Conservation (phyloP, 2,113 vertebrate species). For the Symphodus melops region DNA sequence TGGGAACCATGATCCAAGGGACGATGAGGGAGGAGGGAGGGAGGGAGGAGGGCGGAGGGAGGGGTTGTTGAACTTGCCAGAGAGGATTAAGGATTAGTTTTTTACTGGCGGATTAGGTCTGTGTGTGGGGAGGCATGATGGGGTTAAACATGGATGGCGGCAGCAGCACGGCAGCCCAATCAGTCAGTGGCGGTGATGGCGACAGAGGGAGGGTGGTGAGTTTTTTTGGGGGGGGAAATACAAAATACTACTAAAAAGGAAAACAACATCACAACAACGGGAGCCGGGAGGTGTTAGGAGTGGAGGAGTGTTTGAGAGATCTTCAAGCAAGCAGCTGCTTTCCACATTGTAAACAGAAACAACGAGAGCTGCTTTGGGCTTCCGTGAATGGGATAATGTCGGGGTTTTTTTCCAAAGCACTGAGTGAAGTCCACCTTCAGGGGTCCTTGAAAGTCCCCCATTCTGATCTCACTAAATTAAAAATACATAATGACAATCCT, state of each 20-base stretch:
- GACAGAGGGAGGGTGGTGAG: constrained; percentile 20
- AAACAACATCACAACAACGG: constrained; percentile 16
- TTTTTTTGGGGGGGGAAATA: constrained; percentile 1
- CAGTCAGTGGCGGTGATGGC: constrained; percentile 46
- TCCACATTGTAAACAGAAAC: constrained; percentile 10
- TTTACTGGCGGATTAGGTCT: constrained; percentile 80
- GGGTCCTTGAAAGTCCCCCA: constrained; percentile 36
- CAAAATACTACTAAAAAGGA: constrained; percentile 40
- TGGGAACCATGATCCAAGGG: constrained; percentile 51
- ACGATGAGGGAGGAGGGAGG: constrained; percentile 3
- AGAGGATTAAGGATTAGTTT: constrained; percentile 85
- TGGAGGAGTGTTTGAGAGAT: constrained; percentile 22
- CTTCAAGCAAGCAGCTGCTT: constrained; percentile 56
- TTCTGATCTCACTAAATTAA: constrained; percentile 22
- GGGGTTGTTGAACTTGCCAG: constrained; percentile 71
- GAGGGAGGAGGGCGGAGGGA: background rate
- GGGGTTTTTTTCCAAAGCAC: background rate
- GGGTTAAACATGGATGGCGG: constrained; percentile 81
- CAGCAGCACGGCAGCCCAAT: constrained; percentile 59
- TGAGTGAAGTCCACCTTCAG: constrained; percentile 46
- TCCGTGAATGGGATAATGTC: background rate
- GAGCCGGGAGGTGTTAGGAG: constrained; percentile 24
- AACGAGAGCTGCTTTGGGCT: constrained; percentile 17
- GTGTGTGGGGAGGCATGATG: constrained; percentile 68
- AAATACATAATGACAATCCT: constrained; percentile 14